Percentiles rank a stretch among this genome's conserved stretches.
phyloP scores from a whole-genome alignment of 2,113 vertebrate species.

The Triplophysa rosa region DNA sequence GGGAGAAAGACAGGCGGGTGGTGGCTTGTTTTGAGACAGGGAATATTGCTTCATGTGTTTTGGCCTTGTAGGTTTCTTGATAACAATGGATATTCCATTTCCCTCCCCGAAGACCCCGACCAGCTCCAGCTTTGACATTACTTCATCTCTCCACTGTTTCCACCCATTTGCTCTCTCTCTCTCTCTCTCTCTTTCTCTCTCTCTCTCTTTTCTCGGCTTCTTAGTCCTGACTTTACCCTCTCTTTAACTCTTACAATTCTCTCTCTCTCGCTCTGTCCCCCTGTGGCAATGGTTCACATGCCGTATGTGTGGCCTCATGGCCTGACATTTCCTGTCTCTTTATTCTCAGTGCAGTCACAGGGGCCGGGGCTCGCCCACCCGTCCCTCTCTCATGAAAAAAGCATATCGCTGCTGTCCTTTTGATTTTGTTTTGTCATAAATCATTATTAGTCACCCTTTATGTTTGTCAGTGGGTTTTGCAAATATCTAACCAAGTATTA shows the following conservation, averaged over 20 bases:
- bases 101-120: conserved; percentile 24
- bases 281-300: conserved; percentile 42
- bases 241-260: background rate
- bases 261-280: conserved; percentile 17
- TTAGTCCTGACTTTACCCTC: conserved; percentile 20
- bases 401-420: too few relatives aligned
- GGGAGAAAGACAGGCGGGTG: background rate
- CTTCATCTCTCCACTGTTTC: conserved; percentile 27
- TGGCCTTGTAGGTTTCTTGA: conserved; percentile 47
- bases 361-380: background rate
- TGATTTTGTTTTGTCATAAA: too few relatives aligned
- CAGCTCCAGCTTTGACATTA: conserved; percentile 23
- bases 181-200: background rate
- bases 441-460: too few relatives aligned
- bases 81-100: conserved; percentile 54
- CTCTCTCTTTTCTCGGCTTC: background rate
- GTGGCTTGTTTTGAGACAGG: background rate
- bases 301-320: conserved; percentile 43
- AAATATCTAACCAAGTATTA: too few relatives aligned
- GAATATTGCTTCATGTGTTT: conserved; percentile 48
- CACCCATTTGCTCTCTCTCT: background rate
- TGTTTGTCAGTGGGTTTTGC: too few relatives aligned
- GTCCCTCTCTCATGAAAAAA: background rate
- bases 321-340: conserved; percentile 27
- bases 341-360: conserved; percentile 1